Conservation (phyloP, 1,140 invertebrate species). For the Dendrolimus punctatus region DNA sequence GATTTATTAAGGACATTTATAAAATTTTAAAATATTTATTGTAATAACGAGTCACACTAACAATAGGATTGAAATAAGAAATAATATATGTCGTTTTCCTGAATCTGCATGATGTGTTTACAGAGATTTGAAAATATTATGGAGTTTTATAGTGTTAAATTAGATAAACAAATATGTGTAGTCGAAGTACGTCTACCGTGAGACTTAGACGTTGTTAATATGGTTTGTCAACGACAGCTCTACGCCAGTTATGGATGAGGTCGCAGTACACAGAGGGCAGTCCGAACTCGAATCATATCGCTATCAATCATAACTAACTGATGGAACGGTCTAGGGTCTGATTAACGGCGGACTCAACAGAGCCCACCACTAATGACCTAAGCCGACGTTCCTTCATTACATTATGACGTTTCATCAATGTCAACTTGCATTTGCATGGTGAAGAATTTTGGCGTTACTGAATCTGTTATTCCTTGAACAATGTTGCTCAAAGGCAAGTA, state of each 20-base stretch:
- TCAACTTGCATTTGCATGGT: too few species aligned
- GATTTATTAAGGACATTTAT: too few species aligned
- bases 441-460: too few species aligned
- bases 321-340: constrained; percentile 39
- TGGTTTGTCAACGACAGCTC: constrained; percentile 25
- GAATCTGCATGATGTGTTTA: too few species aligned
- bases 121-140: too few species aligned
- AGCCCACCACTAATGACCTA: constrained; percentile 12
- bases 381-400: neutral
- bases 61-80: too few species aligned
- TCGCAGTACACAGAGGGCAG: constrained; percentile 16
- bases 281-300: constrained; percentile 28
- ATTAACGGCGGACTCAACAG: constrained; percentile 24
- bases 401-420: neutral
- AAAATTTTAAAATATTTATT: too few species aligned
- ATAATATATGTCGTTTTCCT: too few species aligned
- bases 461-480: too few species aligned
- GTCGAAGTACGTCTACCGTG: neutral
- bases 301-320: constrained; percentile 60
- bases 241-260: constrained; percentile 38
- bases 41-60: too few species aligned
- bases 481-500: too few species aligned
- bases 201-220: constrained; percentile 19
- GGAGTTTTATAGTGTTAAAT: too few species aligned
- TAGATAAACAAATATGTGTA: neutral